Evolutionary conservation across 2,888 invertebrate genomes (phyloP).

Genomic region (Eulithis prunata): DNA sequence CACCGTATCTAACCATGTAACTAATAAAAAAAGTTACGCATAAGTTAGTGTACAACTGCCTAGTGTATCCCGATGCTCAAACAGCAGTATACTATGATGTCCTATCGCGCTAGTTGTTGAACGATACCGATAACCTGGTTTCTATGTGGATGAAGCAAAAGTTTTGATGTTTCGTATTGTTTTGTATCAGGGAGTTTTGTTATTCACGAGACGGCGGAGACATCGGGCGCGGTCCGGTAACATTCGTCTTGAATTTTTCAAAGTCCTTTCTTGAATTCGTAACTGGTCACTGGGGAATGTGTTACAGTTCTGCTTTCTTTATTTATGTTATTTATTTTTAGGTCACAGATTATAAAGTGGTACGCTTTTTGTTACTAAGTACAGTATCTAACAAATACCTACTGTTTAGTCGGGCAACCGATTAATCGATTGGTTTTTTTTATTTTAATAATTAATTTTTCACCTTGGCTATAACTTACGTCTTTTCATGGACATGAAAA

Average conservation of each 20-base stretch:
- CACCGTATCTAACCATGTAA: too few relatives aligned
- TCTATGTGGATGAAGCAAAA: constrained; percentile 25
- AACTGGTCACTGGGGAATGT: constrained; percentile 26
- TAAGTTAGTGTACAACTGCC: too few relatives aligned
- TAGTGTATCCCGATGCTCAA: too few relatives aligned
- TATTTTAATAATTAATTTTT: too few relatives aligned
- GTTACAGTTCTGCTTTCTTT: constrained; percentile 25
- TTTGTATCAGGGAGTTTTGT: constrained; percentile 42
- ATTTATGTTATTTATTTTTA: not conserved
- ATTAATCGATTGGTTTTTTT: too few relatives aligned
- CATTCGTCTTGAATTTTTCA: constrained; percentile 49
- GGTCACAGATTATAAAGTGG: not conserved
- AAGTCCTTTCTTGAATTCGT: constrained; percentile 44
- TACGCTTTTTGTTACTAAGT: not conserved
- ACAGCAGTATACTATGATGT: too few relatives aligned
- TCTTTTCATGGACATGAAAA: too few relatives aligned
- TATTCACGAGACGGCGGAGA: constrained; percentile 48
- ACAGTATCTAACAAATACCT: not conserved
- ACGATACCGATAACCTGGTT: constrained; percentile 5
- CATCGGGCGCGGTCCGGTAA: constrained; percentile 45
- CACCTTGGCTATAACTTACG: too few relatives aligned
- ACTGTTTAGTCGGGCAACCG: too few relatives aligned
- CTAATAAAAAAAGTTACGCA: too few relatives aligned
- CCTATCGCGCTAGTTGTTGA: too few relatives aligned
- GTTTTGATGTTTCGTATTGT: constrained; percentile 49